Percentiles rank a stretch among this genome's conserved stretches.
Conservation (phyloP, 2,888 invertebrate species). For the Polydesmus complanatus region DNA sequence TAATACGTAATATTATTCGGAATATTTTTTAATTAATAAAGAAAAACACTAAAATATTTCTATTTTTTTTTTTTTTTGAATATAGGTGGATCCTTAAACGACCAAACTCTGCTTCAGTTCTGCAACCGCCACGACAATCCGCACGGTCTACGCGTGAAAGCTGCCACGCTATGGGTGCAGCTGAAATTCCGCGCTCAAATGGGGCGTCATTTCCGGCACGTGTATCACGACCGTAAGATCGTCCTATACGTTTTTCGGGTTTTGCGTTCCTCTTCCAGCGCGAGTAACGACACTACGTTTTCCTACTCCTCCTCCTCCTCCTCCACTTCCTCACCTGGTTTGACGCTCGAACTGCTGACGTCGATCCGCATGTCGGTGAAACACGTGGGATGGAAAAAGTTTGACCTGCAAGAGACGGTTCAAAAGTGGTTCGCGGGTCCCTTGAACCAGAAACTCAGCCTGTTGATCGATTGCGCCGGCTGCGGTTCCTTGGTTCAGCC, state of each 20-base stretch:
- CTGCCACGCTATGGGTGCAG: constrained; percentile 63
- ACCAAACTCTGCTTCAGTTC: constrained; percentile 73
- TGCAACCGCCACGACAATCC: constrained; percentile 49
- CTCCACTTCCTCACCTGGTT: background rate
- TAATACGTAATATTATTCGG: no score
- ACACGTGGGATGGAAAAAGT: constrained; percentile 68
- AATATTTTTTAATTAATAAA: no score
- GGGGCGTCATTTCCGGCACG: constrained; percentile 25
- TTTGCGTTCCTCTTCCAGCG: background rate
- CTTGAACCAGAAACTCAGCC: constrained; percentile 44
- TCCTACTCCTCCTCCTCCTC: constrained; percentile 7
- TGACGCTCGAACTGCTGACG: constrained; percentile 40
- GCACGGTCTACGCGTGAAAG: constrained; percentile 52
- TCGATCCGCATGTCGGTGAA: constrained; percentile 45
- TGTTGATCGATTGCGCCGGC: constrained; percentile 46
- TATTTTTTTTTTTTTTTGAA: constrained; percentile 23
- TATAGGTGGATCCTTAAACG: constrained; percentile 66
- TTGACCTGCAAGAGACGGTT: constrained; percentile 66
- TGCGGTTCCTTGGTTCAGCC: constrained; percentile 29
- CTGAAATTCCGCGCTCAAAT: constrained; percentile 41
- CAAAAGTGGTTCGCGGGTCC: constrained; percentile 48
- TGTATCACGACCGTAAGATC: constrained; percentile 36
- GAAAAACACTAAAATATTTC: background rate
- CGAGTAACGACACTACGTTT: no score
- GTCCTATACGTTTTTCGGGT: constrained; percentile 57